Evolutionary conservation across 2,888 invertebrate genomes (phyloP).

Genomic region (Pyrochroa serraticornis): DNA sequence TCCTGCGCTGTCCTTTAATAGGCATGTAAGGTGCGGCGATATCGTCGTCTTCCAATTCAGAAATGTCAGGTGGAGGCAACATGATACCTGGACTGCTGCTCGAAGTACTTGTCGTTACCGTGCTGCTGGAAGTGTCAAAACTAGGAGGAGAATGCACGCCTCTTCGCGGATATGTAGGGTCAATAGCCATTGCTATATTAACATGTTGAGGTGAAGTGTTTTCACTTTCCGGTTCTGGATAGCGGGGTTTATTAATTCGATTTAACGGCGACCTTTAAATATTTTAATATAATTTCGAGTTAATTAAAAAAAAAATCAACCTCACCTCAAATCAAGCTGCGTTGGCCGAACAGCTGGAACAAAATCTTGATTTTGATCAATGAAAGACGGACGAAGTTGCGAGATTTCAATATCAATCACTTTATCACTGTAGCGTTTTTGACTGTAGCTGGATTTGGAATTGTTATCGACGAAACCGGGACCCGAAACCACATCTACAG

Average conservation of each 20-base stretch:
- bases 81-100: slow-evolving; percentile 52
- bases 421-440: slow-evolving; percentile 36
- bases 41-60: slow-evolving; percentile 59
- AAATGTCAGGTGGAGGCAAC: slow-evolving; percentile 47
- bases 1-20: slow-evolving; percentile 75
- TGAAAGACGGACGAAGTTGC: slow-evolving; percentile 32
- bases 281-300: not conserved
- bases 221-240: slow-evolving; percentile 50
- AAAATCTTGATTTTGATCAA: slow-evolving; percentile 26
- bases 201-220: slow-evolving; percentile 51
- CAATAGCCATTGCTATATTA: slow-evolving; percentile 72
- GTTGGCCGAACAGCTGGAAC: slow-evolving; percentile 49
- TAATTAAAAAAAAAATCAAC: not conserved
- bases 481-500: slow-evolving; percentile 51
- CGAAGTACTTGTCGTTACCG: slow-evolving; percentile 49
- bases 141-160: slow-evolving; percentile 47
- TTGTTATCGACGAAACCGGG: slow-evolving; percentile 33
- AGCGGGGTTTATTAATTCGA: slow-evolving; percentile 49
- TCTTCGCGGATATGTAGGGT: slow-evolving; percentile 65
- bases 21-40: slow-evolving; percentile 77
- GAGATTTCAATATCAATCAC: slow-evolving; percentile 39
- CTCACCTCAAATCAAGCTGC: slow-evolving; percentile 54
- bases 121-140: slow-evolving; percentile 52
- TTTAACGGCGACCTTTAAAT: slow-evolving; percentile 45
- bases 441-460: slow-evolving; percentile 37